Base-by-base conservation (phyloP, 2,113 vertebrate genomes). In the Tinamus guttatus region DNA sequence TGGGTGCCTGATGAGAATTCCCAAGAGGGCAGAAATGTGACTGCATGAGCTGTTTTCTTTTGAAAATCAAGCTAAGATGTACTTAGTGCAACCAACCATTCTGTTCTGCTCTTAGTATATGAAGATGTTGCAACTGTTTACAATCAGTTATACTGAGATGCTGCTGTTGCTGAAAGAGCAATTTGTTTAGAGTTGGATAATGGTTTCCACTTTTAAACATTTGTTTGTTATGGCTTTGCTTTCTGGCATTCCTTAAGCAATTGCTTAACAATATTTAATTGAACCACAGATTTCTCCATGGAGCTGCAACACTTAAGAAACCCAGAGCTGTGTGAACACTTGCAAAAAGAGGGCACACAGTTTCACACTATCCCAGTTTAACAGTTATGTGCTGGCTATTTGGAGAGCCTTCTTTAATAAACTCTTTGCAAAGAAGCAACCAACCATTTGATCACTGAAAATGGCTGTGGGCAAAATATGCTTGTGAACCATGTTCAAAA, bases 341-440 rank as follows among this genome's bases (percentile, higher is more conserved):
- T 36, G 45, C 16, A 34, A 51, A 34, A 36, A 51, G 22, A n/a
- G 8, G 43, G 43, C 45, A 70, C 27, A n/a, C 32, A 51, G 11
- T 70, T 51, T 51, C 16, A 34, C 32, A 36, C n/a, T 27, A 28
- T 70, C 49, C 47, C 47, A 28, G 16, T 24, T 22, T 11, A 25
- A 7, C n/a, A 36, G 18, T 51, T 51, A 36, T 15, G 10, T 52
- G 34, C n/a, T 38, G n/a, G 20, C 68, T 38, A 7, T 71, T 49
- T 71, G 36, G 68, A 25, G 22, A 65, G 49, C 30, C 64, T 64
- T 80, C 60, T 80, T 62, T 30, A 88, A 74, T 76, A 87, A 86
- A 68, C 30, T 90, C 75, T 92, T 94, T 91, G 67, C 45, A 75
- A 73, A 64, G 68, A 95, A 94, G 59, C 74, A 79, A 6, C 62